Percentiles rank a stretch among this genome's conserved stretches.
Conservation (phyloP, 2,113 vertebrate genomes). For the Sylvietta virens region DNA sequence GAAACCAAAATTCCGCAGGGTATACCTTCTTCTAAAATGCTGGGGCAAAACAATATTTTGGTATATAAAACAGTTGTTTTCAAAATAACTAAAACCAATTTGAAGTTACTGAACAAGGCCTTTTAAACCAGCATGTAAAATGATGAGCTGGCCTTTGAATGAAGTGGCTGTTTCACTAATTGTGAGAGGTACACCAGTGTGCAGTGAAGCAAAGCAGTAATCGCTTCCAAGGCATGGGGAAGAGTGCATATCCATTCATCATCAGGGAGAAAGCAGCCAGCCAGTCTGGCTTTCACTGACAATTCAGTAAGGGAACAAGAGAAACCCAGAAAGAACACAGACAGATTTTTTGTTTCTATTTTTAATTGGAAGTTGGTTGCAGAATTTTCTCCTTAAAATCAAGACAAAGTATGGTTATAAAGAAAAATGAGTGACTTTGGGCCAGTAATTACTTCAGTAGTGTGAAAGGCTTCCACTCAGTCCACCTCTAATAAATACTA, state of each 20-base stretch:
- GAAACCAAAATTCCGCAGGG: background rate
- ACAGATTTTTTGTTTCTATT: background rate
- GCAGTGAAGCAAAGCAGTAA: background rate
- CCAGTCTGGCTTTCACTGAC: conserved; percentile 28
- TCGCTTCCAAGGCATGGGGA: background rate
- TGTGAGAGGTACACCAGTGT: background rate
- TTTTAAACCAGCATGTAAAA: background rate
- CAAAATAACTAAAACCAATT: background rate
- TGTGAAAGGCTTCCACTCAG: background rate
- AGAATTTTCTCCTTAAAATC: background rate
- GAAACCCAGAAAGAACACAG: background rate
- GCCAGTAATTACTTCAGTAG: background rate
- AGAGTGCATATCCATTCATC: background rate
- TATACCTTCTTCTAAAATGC: background rate
- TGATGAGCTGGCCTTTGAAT: background rate
- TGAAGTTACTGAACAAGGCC: background rate
- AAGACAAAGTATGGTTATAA: background rate
- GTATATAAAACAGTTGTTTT: background rate
- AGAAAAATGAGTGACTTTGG: background rate
- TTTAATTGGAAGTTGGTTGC: background rate
- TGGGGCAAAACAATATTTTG: background rate
- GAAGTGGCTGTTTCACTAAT: background rate
- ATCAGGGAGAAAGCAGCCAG: conserved; percentile 38
- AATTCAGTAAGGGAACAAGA: background rate
- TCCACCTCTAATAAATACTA: background rate